Evolutionary conservation across 2,888 invertebrate species (phyloP), one percentile per base, ranked within the genome.

Genomic region (Caradrina clavipalpis): DNA sequence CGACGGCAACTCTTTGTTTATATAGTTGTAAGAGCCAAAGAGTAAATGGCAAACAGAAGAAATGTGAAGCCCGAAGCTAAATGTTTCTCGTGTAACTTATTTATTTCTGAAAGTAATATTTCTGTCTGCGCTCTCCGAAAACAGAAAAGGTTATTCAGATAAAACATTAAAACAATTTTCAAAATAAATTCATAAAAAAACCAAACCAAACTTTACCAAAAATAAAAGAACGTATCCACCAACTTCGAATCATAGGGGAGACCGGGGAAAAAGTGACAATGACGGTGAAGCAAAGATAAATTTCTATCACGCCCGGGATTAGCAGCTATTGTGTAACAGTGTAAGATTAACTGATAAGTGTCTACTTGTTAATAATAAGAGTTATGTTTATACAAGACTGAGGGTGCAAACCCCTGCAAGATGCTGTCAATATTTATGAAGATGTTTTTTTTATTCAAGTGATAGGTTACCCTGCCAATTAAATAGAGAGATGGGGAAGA

Each of bases 301-400:
- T 95, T 94, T 91, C 92, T 94, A 90, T 95, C 95, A 92, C 95
- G 93, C 92, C 90, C 87, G 87, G 89, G 95, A 95, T 95, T 95
- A 95, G 93, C 92, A 76, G 76, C 89, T 85, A 94, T 95, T 96
- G 95, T 95, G 86, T 82, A 84, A 86, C 90, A 86, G 94, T 93
- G 94, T 93, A 94, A 95, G 95, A 96, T 96, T 95, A 95, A 94
- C 93, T 94, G 95, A 96, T 96, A 95, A 95, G 95, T 95, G 94
- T 92, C 91, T 92, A 83, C 91, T 93, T 88, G 92, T 92, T 94
- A 95, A 95, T 95, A 95, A 95, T 95, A 95, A 92, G 83, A 90
- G 86, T 85, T 87, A 93, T 94, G 94, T 94, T 93, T 93, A 86
- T 90, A 87, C 83, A 81, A 71, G 69, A 45, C 45, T 70, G 55